Evolutionary conservation across 2,797 vertebrate genomes (phyloP).

Genomic region (Dermochelys coriacea): DNA sequence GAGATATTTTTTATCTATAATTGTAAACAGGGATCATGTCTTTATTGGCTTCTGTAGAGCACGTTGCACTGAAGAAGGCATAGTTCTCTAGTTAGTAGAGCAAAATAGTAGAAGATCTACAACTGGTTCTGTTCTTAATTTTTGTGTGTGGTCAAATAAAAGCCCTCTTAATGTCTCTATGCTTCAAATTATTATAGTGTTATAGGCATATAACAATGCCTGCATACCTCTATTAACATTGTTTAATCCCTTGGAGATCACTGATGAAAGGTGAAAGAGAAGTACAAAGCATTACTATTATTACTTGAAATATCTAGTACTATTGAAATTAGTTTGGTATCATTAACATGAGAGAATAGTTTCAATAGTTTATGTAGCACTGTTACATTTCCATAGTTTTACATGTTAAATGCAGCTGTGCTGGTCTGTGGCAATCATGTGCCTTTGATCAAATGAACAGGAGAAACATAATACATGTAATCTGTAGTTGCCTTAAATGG

Average conservation of each 20-base stretch:
- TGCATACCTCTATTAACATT: neutral
- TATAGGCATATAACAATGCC: neutral
- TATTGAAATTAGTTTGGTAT: neutral
- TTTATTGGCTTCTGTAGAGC: neutral
- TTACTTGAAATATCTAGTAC: neutral
- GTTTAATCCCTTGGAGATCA: slow-evolving; percentile 32
- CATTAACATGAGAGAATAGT: neutral
- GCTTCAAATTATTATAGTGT: neutral
- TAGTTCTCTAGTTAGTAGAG: neutral
- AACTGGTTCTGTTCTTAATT: neutral
- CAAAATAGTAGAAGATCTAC: neutral
- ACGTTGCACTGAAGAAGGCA: neutral
- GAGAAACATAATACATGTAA: neutral
- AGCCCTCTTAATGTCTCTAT: neutral
- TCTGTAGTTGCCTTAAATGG: neutral
- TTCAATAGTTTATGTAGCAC: neutral
- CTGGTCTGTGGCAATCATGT: neutral
- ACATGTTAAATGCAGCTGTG: neutral
- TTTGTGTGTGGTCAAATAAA: neutral
- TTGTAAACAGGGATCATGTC: neutral
- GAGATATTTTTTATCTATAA: neutral
- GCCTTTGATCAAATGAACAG: neutral
- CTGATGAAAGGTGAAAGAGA: slow-evolving; percentile 27
- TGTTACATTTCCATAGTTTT: neutral
- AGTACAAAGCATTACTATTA: slow-evolving; percentile 6